A percentile compares a stretch with the other conserved stretches of the same genome.
Evolutionary conservation across 37 sponge, comb jelly and placozoan genomes (phyloP).

Genomic region (Halisarca cf. caerulea): DNA sequence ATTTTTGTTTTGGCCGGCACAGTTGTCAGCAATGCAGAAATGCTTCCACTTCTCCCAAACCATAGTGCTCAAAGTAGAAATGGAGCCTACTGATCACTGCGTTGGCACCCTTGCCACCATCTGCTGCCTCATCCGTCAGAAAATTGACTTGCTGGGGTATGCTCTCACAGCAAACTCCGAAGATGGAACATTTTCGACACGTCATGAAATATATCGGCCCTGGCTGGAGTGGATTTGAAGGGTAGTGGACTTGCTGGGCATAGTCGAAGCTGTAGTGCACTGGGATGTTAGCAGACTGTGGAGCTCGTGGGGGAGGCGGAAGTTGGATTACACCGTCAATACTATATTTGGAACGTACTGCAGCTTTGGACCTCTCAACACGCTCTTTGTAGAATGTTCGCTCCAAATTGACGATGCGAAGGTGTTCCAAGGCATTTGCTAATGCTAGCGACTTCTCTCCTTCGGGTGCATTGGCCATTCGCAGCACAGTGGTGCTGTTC

Average conservation of each 20-base stretch:
- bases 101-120: too few relatives aligned
- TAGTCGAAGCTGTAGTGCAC: too few relatives aligned
- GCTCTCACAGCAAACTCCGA: too few relatives aligned
- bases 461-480: slow-evolving; percentile 35
- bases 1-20: too few relatives aligned
- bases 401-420: not conserved
- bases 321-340: too few relatives aligned
- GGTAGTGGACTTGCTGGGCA: too few relatives aligned
- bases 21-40: not conserved
- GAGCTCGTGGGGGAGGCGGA: slow-evolving; percentile 1
- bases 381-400: not conserved
- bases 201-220: slow-evolving; percentile 30
- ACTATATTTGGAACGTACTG: too few relatives aligned
- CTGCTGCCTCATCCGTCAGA: too few relatives aligned
- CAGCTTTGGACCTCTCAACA: not conserved
- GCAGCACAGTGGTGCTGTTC: slow-evolving; percentile 39
- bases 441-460: not conserved
- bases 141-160: not conserved
- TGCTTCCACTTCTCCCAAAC: not conserved
- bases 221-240: too few relatives aligned
- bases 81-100: not conserved
- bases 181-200: slow-evolving; percentile 10
- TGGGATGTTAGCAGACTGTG: slow-evolving; percentile 1
- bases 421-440: not conserved
- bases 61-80: not conserved